Conservation (phyloP, 2,113 vertebrate genomes). For the Lonchura striata region DNA sequence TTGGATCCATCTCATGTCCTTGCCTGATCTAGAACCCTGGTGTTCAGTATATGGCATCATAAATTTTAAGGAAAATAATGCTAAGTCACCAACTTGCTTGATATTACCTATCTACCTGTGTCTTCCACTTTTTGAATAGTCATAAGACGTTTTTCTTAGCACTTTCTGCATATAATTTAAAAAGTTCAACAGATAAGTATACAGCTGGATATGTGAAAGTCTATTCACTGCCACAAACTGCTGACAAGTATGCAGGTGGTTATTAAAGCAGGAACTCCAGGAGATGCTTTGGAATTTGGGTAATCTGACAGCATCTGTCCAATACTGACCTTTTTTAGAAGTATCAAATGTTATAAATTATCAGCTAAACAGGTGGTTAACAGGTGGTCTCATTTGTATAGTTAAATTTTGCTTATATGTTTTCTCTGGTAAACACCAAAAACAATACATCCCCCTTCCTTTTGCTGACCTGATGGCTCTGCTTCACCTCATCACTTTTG, state of each 20-base stretch:
- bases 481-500: neutral
- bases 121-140: neutral
- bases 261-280: neutral
- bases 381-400: neutral
- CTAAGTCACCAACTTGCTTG: neutral
- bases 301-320: neutral
- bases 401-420: neutral
- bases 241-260: neutral
- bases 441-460: fast-evolving
- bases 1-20: neutral
- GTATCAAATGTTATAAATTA: neutral
- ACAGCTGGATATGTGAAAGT: neutral
- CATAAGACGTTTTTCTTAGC: neutral
- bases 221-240: neutral
- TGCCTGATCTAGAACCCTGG: neutral
- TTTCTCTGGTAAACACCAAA: neutral
- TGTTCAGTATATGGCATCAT: neutral
- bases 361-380: neutral
- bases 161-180: neutral
- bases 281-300: neutral
- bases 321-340: neutral
- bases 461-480: neutral
- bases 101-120: neutral
- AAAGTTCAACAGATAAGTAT: neutral
- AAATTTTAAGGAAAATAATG: neutral